Evolutionary conservation across 2,888 invertebrate genomes (phyloP), one percentile per base, ranked within the genome.

Genomic region (Chrysolina americana): DNA sequence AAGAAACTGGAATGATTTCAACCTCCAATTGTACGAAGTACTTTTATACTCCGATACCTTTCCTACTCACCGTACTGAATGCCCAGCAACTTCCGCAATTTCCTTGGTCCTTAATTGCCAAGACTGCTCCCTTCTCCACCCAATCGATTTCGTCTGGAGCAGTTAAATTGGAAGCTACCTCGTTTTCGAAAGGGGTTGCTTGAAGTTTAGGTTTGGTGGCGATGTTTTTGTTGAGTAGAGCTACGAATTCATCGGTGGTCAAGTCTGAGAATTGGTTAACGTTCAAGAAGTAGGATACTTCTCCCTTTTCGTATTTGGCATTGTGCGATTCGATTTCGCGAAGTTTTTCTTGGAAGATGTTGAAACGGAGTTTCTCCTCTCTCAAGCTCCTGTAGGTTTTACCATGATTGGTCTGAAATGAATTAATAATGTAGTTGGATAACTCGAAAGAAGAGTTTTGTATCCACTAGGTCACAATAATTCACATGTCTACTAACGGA

Each of bases 181-280:
- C 44, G 21, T 63, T 23, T 23, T 50, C 15, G 10, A 19, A 41
- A 10, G 47, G 50, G 11, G 21, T 11, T 4, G 11, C 17, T 0
- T 10, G 2, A 21, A 53, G 11, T 19, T 53, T 59, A 21, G 53
- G 68, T 44, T 36, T 47, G 41, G 41, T 21, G 6, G 36, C 17
- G 13, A 44, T 50, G 19, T 68, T 48, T 13, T 47, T 59, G 15
- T 63, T 70, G 19, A 62, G 41, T 9, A 64, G 15, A 53, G 48
- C 66, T 8, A n/a, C 36, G 62, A 74, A 70, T 59, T 76, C 76
- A 19, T 76, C 74, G 15, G 19, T 23, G 17, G 78, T 78, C 62
- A 76, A 41, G 56, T 78, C 78, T 41, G 78, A 41, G 62, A 76
- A 78, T 69, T 74, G 62, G 19, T 68, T 78, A 11, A 78, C 68